Evolutionary conservation across 2,888 invertebrate species (phyloP).

Genomic region (Artemia sp.): DNA sequence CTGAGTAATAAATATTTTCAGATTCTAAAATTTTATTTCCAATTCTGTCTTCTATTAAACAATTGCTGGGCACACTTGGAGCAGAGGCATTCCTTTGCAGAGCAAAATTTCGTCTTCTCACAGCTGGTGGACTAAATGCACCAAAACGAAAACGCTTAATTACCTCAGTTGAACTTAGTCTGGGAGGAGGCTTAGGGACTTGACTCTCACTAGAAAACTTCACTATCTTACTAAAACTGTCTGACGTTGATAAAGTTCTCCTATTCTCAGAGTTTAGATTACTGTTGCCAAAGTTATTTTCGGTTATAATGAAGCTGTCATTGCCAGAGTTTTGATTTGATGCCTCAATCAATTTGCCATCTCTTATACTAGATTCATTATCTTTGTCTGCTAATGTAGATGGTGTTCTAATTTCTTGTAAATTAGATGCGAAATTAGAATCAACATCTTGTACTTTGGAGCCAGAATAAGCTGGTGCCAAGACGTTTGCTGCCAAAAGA

Average conservation of each 20-base stretch:
- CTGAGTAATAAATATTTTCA: constrained; percentile 9
- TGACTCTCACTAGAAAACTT: constrained; percentile 1
- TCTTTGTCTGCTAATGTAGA: not conserved
- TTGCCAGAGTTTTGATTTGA: not conserved
- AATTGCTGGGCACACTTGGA: not conserved
- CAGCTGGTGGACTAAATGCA: constrained; percentile 11
- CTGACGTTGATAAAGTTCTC: not conserved
- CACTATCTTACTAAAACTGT: not conserved
- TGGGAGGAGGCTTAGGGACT: constrained; percentile 4
- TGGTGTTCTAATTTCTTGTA: not conserved
- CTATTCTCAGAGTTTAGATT: not conserved
- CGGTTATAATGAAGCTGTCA: not conserved
- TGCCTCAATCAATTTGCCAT: not conserved
- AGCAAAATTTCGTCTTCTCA: not conserved
- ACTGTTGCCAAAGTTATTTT: not conserved
- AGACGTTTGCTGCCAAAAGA: not conserved
- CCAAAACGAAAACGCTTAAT: constrained; percentile 11
- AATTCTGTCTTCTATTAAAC: not conserved
- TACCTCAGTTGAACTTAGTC: constrained; percentile 8
- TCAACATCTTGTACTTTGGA: not conserved
- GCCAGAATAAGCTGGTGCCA: constrained; percentile 1
- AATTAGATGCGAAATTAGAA: not conserved
- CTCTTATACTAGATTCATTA: not conserved
- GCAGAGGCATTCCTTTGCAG: constrained; percentile 12
- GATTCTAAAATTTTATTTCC: not conserved